Percentiles rank a stretch among this genome's conserved stretches.
Evolutionary conservation across 2,888 invertebrate species (phyloP).

Genomic region (Spodoptera exigua): DNA sequence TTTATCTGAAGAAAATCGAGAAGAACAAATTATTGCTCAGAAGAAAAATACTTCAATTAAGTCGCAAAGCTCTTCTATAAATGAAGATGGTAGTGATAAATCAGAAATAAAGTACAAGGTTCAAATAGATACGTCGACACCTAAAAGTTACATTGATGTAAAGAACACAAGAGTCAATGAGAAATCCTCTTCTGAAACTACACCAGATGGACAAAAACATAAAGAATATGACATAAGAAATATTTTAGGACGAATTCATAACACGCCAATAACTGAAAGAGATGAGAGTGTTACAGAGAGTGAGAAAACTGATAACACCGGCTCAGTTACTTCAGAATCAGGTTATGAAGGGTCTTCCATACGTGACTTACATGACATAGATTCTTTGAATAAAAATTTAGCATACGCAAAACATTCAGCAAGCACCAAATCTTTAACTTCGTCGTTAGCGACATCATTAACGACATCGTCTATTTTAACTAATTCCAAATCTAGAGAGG

Average conservation of each 20-base stretch:
- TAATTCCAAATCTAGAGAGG: conserved; percentile 28
- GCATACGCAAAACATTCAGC: conserved; percentile 35
- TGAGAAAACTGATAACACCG: conserved; percentile 67
- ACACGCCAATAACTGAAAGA: conserved; percentile 57
- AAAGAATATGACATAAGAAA: conserved; percentile 40
- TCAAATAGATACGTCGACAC: conserved; percentile 70
- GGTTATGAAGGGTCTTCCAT: conserved; percentile 72
- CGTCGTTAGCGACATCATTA: conserved; percentile 12
- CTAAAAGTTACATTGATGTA: conserved; percentile 56
- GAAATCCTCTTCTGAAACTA: conserved; percentile 16
- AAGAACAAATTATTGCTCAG: not conserved
- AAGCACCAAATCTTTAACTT: conserved; percentile 30
- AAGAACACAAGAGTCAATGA: conserved; percentile 17
- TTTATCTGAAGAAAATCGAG: not conserved
- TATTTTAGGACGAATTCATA: conserved; percentile 59
- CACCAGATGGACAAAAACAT: conserved; percentile 30
- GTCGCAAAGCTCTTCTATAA: not conserved
- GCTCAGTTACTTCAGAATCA: conserved; percentile 74
- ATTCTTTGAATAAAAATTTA: conserved; percentile 48
- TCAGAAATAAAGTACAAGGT: conserved; percentile 61
- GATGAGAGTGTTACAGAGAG: conserved; percentile 40
- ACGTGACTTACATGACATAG: conserved; percentile 64
- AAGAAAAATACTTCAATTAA: not conserved
- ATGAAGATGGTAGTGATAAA: conserved; percentile 1
- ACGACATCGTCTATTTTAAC: conserved; percentile 13